Evolutionary conservation across 2,113 vertebrate species (phyloP).

Genomic region (Catagonus wagneri): DNA sequence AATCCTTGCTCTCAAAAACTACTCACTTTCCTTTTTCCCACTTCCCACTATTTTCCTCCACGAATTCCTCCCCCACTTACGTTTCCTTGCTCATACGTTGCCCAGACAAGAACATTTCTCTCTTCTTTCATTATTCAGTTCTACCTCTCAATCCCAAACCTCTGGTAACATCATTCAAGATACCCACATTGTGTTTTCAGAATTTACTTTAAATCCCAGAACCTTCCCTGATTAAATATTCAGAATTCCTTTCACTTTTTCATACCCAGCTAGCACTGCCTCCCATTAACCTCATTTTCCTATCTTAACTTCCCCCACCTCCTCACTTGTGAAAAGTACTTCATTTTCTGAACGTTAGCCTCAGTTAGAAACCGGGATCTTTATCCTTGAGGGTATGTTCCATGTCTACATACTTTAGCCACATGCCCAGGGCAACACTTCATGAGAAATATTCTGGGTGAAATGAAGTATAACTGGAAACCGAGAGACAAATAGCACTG

Average conservation of each 20-base stretch:
- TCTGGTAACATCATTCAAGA: background rate
- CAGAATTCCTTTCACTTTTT: background rate
- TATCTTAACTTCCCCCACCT: background rate
- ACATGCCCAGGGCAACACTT: background rate
- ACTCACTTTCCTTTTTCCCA: background rate
- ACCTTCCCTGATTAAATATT: background rate
- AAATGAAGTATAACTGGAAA: slow-evolving; percentile 15
- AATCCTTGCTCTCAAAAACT: background rate
- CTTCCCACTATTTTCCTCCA: background rate
- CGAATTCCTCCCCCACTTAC: background rate
- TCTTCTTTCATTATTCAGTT: background rate
- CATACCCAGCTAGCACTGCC: background rate
- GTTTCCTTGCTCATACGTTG: background rate
- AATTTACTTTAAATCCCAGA: slow-evolving; percentile 29
- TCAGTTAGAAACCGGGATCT: background rate
- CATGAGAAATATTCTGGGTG: background rate
- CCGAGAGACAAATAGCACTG: background rate
- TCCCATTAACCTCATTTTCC: background rate
- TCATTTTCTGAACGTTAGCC: background rate
- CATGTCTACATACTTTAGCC: background rate
- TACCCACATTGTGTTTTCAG: background rate
- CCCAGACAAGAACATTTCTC: background rate
- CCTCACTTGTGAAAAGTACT: background rate
- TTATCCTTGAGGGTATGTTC: background rate
- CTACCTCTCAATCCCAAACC: background rate